These are phyloP conservation scores for Canis aureus DNA, from an alignment of 2,113 vertebrate genomes.

Conservation along the genomic window DNA sequence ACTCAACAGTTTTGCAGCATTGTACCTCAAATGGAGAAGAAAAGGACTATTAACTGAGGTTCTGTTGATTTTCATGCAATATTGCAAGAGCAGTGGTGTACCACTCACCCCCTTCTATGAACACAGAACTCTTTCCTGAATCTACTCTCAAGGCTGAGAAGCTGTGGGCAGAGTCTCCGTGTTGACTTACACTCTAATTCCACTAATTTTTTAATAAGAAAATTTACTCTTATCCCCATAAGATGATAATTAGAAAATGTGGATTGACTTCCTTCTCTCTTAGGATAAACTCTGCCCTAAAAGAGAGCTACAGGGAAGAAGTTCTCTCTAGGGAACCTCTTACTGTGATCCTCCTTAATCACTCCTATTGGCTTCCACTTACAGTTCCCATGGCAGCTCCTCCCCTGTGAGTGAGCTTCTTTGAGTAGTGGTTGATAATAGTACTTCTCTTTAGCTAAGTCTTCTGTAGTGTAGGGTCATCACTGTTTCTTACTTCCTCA, in stretches of 20 bases:
- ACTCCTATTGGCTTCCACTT: not conserved
- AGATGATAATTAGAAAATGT: not conserved
- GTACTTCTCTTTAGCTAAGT: not conserved
- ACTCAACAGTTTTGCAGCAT: not conserved
- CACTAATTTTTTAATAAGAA: not conserved
- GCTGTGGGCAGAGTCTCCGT: not conserved
- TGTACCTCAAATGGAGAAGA: not conserved
- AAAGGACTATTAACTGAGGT: not conserved
- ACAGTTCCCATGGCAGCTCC: not conserved
- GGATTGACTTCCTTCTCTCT: not conserved
- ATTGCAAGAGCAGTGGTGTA: not conserved
- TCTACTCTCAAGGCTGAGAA: not conserved
- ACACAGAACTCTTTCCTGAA: not conserved
- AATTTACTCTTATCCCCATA: not conserved
- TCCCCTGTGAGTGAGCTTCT: not conserved
- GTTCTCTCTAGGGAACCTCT: not conserved
- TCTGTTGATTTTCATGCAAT: conserved; percentile 14
- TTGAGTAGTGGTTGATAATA: not conserved
- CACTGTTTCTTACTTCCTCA: not conserved
- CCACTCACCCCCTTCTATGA: not conserved
- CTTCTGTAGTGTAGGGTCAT: not conserved
- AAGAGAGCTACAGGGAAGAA: not conserved
- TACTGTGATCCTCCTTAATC: not conserved
- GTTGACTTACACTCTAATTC: not conserved
- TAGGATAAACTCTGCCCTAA: not conserved